Evolutionary conservation across 2,888 invertebrate species (phyloP).

Genomic region (Cephus spinipes): DNA sequence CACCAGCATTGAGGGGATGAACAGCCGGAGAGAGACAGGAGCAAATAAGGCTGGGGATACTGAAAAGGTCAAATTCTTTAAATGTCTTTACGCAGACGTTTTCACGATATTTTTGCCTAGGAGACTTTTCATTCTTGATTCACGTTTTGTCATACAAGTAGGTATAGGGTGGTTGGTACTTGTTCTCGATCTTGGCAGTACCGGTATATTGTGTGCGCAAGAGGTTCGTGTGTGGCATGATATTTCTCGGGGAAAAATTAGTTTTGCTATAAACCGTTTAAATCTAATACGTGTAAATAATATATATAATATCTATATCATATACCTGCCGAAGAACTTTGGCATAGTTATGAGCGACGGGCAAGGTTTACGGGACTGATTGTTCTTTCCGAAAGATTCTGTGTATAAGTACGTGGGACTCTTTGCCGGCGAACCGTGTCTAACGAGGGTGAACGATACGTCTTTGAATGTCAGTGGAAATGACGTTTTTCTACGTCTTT

Average conservation of each 20-base stretch:
- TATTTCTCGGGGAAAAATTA: background rate
- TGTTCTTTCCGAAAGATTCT: background rate
- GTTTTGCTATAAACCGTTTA: too few species aligned
- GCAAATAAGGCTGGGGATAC: conserved; percentile 1
- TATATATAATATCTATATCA: background rate
- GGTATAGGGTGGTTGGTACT: background rate
- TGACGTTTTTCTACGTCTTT: background rate
- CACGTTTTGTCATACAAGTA: background rate
- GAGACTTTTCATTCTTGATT: background rate
- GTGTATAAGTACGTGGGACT: background rate
- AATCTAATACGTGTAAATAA: too few species aligned
- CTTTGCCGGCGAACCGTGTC: background rate
- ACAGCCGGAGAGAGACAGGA: background rate
- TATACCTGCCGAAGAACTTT: background rate
- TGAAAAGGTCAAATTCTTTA: conserved; percentile 1
- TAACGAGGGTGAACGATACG: background rate
- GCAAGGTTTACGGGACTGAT: background rate
- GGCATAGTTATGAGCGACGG: background rate
- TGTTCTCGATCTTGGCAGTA: too few species aligned
- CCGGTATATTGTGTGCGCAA: background rate
- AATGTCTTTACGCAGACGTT: background rate
- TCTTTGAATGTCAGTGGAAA: background rate
- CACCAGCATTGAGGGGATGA: background rate
- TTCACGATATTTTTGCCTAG: background rate
- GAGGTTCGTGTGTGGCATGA: background rate